Evolutionary conservation across 2,888 invertebrate species (phyloP).

Genomic region (Tinea trinotella): DNA sequence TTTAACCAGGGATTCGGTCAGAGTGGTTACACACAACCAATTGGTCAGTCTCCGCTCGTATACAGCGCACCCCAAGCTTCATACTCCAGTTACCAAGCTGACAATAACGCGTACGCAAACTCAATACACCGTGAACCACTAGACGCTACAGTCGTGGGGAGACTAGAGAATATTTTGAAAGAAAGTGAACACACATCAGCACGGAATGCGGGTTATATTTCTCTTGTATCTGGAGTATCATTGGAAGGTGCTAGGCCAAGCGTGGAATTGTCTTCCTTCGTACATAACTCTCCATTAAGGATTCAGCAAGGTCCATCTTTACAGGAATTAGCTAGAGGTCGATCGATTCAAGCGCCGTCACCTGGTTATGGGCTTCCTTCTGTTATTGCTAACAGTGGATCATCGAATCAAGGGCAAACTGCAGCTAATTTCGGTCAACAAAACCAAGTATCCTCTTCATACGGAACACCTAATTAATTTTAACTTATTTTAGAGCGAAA

Average conservation of each 20-base stretch:
- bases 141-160: conserved; percentile 47
- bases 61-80: conserved; percentile 29
- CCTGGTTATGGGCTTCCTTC: conserved; percentile 39
- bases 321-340: conserved; percentile 8
- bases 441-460: conserved; percentile 41
- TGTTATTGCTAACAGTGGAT: conserved; percentile 26
- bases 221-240: conserved; percentile 55
- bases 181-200: conserved; percentile 56
- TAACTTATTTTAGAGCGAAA: conserved; percentile 11
- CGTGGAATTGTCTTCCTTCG: conserved; percentile 56
- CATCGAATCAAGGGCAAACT: background rate
- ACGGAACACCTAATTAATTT: conserved; percentile 46
- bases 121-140: conserved; percentile 33
- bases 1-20: conserved; percentile 17
- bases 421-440: conserved; percentile 44
- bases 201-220: conserved; percentile 48
- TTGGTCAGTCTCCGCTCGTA: conserved; percentile 22
- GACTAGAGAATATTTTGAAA: conserved; percentile 51
- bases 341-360: conserved; percentile 26
- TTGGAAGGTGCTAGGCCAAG: conserved; percentile 55
- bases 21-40: conserved; percentile 22
- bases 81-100: conserved; percentile 52
- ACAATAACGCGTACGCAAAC: conserved; percentile 44
- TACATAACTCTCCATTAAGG: conserved; percentile 42
- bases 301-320: background rate